A percentile compares a stretch with the other conserved stretches of the same genome.
These are phyloP conservation scores for Megalonaias nervosa DNA, from an alignment of 1,140 invertebrate genomes.

Conservation along the genomic window DNA sequence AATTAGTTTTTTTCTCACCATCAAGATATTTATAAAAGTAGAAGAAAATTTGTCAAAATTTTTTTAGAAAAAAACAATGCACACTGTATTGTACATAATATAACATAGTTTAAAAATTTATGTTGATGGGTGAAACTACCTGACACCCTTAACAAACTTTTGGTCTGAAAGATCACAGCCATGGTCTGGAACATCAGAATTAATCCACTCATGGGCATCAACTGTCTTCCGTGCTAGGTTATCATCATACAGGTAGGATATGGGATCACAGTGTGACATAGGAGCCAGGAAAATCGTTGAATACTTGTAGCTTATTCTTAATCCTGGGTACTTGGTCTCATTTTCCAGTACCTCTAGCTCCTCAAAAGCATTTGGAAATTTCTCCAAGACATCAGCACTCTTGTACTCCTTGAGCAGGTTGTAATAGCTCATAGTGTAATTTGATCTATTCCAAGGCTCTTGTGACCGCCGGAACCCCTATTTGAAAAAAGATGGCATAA, in stretches of 20 bases:
- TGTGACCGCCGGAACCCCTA: slow-evolving; percentile 70
- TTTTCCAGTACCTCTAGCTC: slow-evolving; percentile 67
- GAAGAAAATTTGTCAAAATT: too few relatives aligned
- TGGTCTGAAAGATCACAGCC: slow-evolving; percentile 62
- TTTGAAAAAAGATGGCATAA: slow-evolving; percentile 1
- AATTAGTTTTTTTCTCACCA: too few relatives aligned
- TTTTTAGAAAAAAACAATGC: too few relatives aligned
- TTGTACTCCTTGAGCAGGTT: slow-evolving; percentile 71
- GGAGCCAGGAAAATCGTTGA: slow-evolving; percentile 72
- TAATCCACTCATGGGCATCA: slow-evolving; percentile 71
- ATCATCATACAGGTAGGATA: slow-evolving; percentile 72
- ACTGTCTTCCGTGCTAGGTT: slow-evolving; percentile 70
- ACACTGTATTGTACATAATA: too few relatives aligned
- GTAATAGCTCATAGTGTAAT: slow-evolving; percentile 67
- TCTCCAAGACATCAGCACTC: slow-evolving; percentile 48
- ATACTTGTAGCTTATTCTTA: slow-evolving; percentile 62
- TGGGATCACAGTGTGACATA: slow-evolving; percentile 72
- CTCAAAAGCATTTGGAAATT: slow-evolving; percentile 63
- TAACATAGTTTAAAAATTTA: too few relatives aligned
- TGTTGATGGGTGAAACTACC: slow-evolving; percentile 45
- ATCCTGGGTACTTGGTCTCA: slow-evolving; percentile 66
- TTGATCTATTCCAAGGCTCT: slow-evolving; percentile 63
- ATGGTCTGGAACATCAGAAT: slow-evolving; percentile 62
- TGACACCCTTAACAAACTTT: slow-evolving; percentile 69
- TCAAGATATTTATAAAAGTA: too few relatives aligned